A percentile compares a stretch with the other conserved stretches of the same genome.
Conservation (phyloP, 2,888 invertebrate species). For the Dioctria rufipes region DNA sequence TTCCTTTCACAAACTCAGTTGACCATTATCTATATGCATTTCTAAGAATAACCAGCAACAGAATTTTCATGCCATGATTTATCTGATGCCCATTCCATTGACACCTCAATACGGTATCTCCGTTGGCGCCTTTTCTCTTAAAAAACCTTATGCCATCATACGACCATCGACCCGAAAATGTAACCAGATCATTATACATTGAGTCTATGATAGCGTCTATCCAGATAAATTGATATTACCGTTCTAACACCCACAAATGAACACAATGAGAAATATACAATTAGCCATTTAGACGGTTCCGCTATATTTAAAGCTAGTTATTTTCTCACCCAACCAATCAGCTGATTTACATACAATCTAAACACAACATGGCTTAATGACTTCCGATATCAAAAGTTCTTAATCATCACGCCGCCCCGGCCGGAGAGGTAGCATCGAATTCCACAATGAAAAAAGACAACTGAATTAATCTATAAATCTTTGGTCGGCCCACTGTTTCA, state of each 20-base stretch:
- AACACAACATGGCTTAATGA: constrained; percentile 31
- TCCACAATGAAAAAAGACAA: not conserved
- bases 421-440: not conserved
- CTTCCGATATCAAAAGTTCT: constrained; percentile 41
- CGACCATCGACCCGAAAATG: constrained; percentile 2
- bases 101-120: not conserved
- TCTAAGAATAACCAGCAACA: too few relatives aligned
- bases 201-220: not conserved
- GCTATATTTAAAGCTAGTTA: constrained; percentile 15
- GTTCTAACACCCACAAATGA: constrained; percentile 12
- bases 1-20: too few relatives aligned
- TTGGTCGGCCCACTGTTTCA: constrained; percentile 1
- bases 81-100: not conserved
- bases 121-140: not conserved
- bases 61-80: not conserved
- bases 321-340: constrained; percentile 28
- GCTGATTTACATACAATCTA: constrained; percentile 26
- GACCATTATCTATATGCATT: too few relatives aligned
- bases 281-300: constrained; percentile 14
- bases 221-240: constrained; percentile 14
- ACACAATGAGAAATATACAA: constrained; percentile 10
- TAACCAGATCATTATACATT: not conserved
- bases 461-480: not conserved
- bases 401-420: constrained; percentile 21
- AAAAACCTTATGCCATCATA: not conserved